A percentile compares a stretch with the other conserved stretches of the same genome.
These are phyloP conservation scores for Papilio aristodemus DNA, from an alignment of 1,140 invertebrate species.

Conservation along the genomic window DNA sequence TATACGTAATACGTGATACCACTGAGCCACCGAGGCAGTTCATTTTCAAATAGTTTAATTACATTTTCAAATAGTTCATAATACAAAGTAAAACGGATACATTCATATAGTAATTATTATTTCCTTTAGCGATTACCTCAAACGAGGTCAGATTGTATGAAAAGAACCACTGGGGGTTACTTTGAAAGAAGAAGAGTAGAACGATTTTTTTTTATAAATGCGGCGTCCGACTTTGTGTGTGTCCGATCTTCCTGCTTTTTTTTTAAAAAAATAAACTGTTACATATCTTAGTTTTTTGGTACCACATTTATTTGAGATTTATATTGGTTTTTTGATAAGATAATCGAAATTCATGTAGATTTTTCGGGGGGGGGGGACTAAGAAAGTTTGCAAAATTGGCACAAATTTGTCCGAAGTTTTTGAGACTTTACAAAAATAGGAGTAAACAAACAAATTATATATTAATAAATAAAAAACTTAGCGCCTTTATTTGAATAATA, in stretches of 20 bases:
- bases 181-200: slow-evolving; percentile 7
- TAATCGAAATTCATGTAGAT: too few species aligned
- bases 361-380: too few species aligned
- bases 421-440: too few species aligned
- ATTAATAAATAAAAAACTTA: too few species aligned
- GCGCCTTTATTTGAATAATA: slow-evolving; percentile 6
- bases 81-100: not conserved
- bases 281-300: not conserved
- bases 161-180: not conserved
- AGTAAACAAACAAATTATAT: too few species aligned
- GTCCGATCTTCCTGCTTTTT: not conserved
- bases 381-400: too few species aligned
- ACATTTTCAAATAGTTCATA: too few species aligned
- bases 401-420: too few species aligned
- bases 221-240: not conserved
- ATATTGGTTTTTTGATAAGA: too few species aligned
- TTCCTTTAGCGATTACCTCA: slow-evolving; percentile 11
- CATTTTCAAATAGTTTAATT: too few species aligned
- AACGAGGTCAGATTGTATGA: slow-evolving; percentile 16
- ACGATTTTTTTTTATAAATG: slow-evolving; percentile 2
- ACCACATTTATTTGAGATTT: not conserved
- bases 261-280: not conserved
- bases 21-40: too few species aligned
- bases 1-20: too few species aligned
- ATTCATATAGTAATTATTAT: slow-evolving; percentile 1